Evolutionary conservation across 1,140 invertebrate genomes (phyloP).

Genomic region (Euschistus heros): DNA sequence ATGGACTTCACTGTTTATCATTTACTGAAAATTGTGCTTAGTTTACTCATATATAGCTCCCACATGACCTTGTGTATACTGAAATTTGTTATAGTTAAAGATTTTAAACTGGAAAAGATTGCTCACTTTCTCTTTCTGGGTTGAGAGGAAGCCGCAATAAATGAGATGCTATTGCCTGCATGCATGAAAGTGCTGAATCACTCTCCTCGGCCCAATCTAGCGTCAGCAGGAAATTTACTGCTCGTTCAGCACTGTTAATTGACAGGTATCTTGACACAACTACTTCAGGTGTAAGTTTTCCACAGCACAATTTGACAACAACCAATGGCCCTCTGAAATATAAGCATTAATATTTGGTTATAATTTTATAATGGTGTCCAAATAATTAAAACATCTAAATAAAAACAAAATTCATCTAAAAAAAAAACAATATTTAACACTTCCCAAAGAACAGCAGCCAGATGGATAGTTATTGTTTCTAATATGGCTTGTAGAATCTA

Average conservation of each 20-base stretch:
- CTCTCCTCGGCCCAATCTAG: slow-evolving; percentile 65
- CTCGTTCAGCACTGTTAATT: slow-evolving; percentile 50
- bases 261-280: slow-evolving; percentile 55
- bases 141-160: slow-evolving; percentile 53
- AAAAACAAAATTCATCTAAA: too few relatives aligned
- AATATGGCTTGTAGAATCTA: too few relatives aligned
- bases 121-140: slow-evolving; percentile 47
- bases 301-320: slow-evolving; percentile 38
- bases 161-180: slow-evolving; percentile 61
- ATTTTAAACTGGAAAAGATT: too few relatives aligned
- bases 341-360: background rate
- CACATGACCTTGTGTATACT: too few relatives aligned
- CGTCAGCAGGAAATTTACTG: slow-evolving; percentile 52
- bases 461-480: too few relatives aligned
- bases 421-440: too few relatives aligned
- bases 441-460: too few relatives aligned
- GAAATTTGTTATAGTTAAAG: too few relatives aligned
- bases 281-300: slow-evolving; percentile 41
- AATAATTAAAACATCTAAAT: slow-evolving; percentile 31
- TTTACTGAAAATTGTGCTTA: too few relatives aligned
- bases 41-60: too few relatives aligned
- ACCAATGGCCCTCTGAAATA: slow-evolving; percentile 39
- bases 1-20: too few relatives aligned
- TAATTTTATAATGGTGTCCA: too few relatives aligned
- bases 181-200: slow-evolving; percentile 49